A percentile compares a stretch with the other conserved stretches of the same genome.
Evolutionary conservation across 2,113 vertebrate species (phyloP).

Genomic region (Actenoides hombroni): DNA sequence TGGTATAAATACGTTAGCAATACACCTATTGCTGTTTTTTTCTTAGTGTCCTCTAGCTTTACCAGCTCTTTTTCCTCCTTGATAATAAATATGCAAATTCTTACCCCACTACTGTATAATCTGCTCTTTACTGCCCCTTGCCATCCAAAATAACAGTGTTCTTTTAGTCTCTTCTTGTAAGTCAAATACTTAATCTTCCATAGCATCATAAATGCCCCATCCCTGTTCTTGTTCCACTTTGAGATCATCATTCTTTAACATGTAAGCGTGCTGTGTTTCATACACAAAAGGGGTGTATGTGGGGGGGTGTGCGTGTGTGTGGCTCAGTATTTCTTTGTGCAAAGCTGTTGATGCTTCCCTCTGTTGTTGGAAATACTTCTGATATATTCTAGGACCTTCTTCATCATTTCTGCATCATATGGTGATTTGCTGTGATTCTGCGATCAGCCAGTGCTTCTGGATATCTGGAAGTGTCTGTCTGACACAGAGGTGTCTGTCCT

Average conservation of each 20-base stretch:
- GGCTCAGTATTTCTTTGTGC: background rate
- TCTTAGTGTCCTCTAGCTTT: background rate
- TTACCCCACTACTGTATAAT: background rate
- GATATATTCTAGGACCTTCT: background rate
- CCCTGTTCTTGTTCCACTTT: background rate
- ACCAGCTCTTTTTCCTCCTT: background rate
- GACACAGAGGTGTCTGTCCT: background rate
- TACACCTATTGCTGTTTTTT: background rate
- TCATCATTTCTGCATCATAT: background rate
- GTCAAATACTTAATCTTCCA: background rate
- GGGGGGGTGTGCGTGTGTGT: too few relatives aligned
- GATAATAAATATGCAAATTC: background rate
- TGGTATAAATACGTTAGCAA: background rate
- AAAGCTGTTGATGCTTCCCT: background rate
- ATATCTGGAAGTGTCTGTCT: background rate
- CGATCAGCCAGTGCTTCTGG: background rate
- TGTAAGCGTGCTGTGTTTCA: background rate
- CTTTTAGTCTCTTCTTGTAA: background rate
- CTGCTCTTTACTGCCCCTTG: background rate
- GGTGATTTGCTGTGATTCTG: background rate
- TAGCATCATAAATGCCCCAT: background rate
- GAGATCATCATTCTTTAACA: background rate
- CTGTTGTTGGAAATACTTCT: background rate
- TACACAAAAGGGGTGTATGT: background rate
- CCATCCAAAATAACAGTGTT: background rate